Conservation (phyloP, 2,888 invertebrate genomes). For the Tiliacea citrago region DNA sequence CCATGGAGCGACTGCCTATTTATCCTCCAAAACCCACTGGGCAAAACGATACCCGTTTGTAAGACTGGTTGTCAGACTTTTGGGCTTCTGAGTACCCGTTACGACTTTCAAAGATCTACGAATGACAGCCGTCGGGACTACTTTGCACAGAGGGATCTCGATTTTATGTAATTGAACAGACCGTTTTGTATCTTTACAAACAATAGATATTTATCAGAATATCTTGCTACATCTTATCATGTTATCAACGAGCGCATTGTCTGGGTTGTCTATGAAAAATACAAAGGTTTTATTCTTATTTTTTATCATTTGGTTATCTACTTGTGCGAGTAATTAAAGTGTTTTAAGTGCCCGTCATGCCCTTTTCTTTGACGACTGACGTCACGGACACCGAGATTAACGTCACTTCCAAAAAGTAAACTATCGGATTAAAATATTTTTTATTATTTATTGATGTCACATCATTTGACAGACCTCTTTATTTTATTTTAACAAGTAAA, state of each 20-base stretch:
- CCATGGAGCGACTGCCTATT: not conserved
- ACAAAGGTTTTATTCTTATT: not conserved
- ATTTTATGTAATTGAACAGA: too few relatives aligned
- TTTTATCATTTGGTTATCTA: not conserved
- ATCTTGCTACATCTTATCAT: conserved; percentile 16
- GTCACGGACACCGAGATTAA: not conserved
- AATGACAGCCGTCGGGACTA: not conserved
- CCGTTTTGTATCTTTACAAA: not conserved
- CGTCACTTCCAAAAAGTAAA: not conserved
- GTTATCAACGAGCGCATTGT: conserved; percentile 6
- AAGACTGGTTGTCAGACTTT: not conserved
- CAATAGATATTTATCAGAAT: not conserved
- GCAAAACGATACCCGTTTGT: not conserved
- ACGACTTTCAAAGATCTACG: not conserved
- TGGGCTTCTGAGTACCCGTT: not conserved
- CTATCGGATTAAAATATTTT: not conserved
- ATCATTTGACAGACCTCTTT: not conserved
- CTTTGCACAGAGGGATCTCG: not conserved
- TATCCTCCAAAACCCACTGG: not conserved
- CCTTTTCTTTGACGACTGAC: too few relatives aligned
- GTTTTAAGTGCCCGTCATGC: not conserved
- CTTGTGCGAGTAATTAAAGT: not conserved
- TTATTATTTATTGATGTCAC: not conserved
- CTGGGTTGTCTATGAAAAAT: not conserved
- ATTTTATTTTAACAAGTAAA: not conserved